Evolutionary conservation across 2,113 vertebrate genomes (phyloP), one percentile per base, ranked within the genome.

Genomic region (Lanius collurio): DNA sequence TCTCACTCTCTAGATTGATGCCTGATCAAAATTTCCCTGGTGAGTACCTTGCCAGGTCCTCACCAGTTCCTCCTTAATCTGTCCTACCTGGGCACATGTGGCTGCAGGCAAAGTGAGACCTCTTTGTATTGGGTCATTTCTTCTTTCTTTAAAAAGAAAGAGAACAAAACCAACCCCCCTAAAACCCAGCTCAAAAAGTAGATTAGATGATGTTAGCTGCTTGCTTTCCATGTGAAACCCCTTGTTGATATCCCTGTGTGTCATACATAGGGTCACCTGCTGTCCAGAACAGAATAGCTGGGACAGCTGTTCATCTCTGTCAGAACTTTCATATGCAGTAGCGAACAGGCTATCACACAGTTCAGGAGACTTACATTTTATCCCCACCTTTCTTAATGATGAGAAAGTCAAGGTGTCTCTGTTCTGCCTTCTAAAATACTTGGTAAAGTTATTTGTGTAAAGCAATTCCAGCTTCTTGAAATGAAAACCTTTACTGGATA

Each of bases 151-250:
- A 8, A 31, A 47, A 62, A 50, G 9, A 31, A 56, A 23, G 3
- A 27, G 27, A 65, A 27, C 12, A 60, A 47, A 27, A 12, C 1
- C 11, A 20, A 35, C 2, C 0, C 5, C 30, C 8, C 6, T 17
- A 14, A 68, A 91, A 22, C 6, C 2, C 9, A 7, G 21, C 10
- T 11, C 21, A 15, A 23, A 63, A 87, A 13, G 26, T 28, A 22
- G 6, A 27, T 50, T n/a, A 65, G 44, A 30, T 87, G 8, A 35
- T 49, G 44, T 52, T 60, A 69, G 28, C 28, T 73, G 13, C 12
- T 83, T 53, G 20, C 17, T 78, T 77, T 90, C 27, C 19, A 4
- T 55, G 37, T 55, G 16, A 47, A 35, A 70, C 1, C 11, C 13
- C 13, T 73, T 77, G 31, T 8, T 4, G 56, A 16, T 6, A 21